Evolutionary conservation across 1,140 invertebrate species (phyloP).

Genomic region (Drusus annulatus): DNA sequence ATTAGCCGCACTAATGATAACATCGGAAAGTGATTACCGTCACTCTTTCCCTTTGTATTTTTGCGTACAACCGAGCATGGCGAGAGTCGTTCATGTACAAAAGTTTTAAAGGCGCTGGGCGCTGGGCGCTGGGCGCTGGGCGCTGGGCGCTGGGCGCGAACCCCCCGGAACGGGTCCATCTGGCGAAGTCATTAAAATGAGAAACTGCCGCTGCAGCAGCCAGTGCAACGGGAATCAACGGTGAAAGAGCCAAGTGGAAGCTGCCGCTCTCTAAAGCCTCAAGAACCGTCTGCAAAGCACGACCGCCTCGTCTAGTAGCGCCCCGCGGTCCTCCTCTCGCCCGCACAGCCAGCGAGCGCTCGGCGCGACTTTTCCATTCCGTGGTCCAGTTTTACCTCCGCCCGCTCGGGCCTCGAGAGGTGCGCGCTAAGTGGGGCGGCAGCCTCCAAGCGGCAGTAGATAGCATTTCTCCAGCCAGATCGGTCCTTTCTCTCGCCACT

Average conservation of each 20-base stretch:
- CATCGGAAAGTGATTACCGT: no score
- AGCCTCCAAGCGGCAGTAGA: slow-evolving; percentile 22
- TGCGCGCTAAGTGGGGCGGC: slow-evolving; percentile 27
- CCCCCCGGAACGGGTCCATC: slow-evolving; percentile 12
- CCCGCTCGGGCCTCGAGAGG: not conserved
- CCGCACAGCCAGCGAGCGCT: no score
- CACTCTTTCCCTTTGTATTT: no score
- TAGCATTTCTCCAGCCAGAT: slow-evolving; percentile 32
- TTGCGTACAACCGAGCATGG: no score
- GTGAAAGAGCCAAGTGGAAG: slow-evolving; percentile 31
- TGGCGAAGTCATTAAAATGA: slow-evolving; percentile 11
- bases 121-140: no score
- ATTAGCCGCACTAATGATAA: no score
- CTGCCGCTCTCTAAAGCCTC: slow-evolving; percentile 14
- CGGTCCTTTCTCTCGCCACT: slow-evolving; percentile 29
- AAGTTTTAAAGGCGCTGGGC: no score
- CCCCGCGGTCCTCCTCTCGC: no score
- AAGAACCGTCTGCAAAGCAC: not conserved
- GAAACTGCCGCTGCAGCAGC: slow-evolving; percentile 18
- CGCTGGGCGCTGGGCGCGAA: no score
- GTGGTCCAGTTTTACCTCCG: not conserved
- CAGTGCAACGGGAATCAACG: slow-evolving; percentile 38
- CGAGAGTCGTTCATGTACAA: no score
- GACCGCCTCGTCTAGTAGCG: not conserved
- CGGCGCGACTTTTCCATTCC: not conserved